phyloP scores from a whole-genome alignment of 2,797 vertebrate species.

The Okamejei kenojei region DNA sequence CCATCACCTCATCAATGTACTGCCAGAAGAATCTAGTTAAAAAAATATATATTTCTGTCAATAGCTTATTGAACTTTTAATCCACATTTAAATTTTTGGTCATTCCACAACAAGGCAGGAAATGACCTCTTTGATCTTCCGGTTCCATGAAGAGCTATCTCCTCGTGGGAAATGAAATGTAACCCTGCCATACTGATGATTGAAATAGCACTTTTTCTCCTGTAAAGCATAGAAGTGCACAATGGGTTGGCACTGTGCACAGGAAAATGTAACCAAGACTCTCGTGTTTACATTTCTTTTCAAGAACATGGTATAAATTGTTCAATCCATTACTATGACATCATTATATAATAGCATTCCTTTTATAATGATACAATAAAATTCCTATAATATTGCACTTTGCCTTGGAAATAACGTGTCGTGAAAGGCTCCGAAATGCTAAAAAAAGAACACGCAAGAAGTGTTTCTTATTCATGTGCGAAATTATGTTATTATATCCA shows the following conservation, averaged over 20 bases:
- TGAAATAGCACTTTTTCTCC: background rate
- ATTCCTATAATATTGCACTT: background rate
- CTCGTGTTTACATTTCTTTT: constrained; percentile 8
- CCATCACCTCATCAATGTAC: background rate
- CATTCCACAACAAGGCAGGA: background rate
- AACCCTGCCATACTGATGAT: background rate
- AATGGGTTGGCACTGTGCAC: constrained; percentile 7
- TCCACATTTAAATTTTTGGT: constrained; percentile 30
- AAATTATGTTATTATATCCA: background rate
- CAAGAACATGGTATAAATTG: background rate
- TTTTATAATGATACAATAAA: background rate
- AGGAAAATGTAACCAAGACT: background rate
- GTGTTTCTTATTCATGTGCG: background rate
- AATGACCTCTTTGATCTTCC: constrained; percentile 16
- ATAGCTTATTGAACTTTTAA: background rate
- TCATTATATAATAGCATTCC: background rate
- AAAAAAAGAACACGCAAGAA: background rate
- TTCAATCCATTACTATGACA: background rate
- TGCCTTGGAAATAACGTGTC: background rate
- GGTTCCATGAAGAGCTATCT: background rate
- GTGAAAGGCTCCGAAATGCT: background rate
- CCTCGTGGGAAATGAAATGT: background rate
- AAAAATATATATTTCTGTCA: background rate
- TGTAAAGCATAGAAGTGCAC: background rate
- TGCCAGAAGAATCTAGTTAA: background rate